Evolutionary conservation across 2,797 vertebrate genomes (phyloP).

Genomic region (Enteromius treurensis): DNA sequence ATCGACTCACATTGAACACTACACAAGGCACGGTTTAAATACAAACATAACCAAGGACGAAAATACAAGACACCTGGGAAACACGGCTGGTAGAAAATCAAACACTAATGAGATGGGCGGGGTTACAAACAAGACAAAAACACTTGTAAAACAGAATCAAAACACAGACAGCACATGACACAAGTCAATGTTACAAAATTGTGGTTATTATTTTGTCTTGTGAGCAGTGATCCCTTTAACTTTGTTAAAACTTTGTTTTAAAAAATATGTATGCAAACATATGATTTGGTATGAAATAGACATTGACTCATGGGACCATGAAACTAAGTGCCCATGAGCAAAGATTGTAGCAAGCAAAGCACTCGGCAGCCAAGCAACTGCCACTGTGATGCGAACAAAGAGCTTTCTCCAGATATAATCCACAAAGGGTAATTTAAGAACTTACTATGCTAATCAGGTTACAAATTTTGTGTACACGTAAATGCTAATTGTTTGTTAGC

Average conservation of each 20-base stretch:
- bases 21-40: no score
- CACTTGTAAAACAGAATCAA: no score
- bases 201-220: no score
- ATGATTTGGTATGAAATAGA: background rate
- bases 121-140: no score
- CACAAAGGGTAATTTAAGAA: background rate
- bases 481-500: conserved; percentile 6
- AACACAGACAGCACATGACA: no score
- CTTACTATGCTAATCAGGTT: background rate
- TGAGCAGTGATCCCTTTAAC: background rate
- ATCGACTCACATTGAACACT: no score
- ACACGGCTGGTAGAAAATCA: no score
- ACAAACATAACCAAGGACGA: no score
- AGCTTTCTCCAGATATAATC: conserved; percentile 1
- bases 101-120: no score
- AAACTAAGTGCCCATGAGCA: background rate
- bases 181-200: no score
- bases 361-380: background rate
- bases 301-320: background rate
- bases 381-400: background rate
- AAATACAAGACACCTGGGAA: no score
- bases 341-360: background rate
- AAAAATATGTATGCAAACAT: background rate
- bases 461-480: background rate
- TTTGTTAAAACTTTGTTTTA: background rate